Conservation (phyloP, 2,113 vertebrate species). For the Rana temporaria region DNA sequence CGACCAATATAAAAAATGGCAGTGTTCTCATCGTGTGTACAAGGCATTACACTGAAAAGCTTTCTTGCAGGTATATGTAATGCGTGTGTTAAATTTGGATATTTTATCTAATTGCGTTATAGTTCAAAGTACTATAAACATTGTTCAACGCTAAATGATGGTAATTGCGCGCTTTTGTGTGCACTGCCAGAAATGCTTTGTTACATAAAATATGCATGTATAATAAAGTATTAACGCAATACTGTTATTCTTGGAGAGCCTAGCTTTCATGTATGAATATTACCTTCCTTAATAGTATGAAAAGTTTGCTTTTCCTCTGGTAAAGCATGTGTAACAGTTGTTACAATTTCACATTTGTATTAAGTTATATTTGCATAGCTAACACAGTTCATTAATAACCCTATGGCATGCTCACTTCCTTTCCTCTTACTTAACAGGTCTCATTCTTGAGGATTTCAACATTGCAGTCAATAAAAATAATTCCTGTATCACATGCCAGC, state of each 20-base stretch:
- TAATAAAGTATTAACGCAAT: neutral
- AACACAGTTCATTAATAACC: constrained; percentile 44
- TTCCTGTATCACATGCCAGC: constrained; percentile 39
- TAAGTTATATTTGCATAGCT: constrained; percentile 29
- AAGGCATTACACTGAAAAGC: no score
- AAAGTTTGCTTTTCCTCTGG: constrained; percentile 17
- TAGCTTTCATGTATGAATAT: neutral
- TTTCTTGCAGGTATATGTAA: no score
- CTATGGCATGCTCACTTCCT: constrained; percentile 42
- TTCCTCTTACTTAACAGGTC: constrained; percentile 41
- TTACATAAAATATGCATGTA: neutral
- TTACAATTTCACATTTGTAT: constrained; percentile 29
- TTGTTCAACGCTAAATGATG: no score
- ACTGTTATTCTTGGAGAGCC: neutral
- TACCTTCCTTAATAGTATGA: neutral
- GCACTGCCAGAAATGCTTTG: neutral
- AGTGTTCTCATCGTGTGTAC: no score
- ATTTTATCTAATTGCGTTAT: no score
- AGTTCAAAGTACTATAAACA: no score
- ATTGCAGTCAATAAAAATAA: constrained; percentile 45
- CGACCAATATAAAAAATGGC: no score
- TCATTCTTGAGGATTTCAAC: constrained; percentile 38
- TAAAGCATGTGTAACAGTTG: neutral
- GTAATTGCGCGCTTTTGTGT: no score
- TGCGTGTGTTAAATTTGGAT: no score